Conservation (phyloP, 2,888 invertebrate genomes). For the Cheilosia impressa region DNA sequence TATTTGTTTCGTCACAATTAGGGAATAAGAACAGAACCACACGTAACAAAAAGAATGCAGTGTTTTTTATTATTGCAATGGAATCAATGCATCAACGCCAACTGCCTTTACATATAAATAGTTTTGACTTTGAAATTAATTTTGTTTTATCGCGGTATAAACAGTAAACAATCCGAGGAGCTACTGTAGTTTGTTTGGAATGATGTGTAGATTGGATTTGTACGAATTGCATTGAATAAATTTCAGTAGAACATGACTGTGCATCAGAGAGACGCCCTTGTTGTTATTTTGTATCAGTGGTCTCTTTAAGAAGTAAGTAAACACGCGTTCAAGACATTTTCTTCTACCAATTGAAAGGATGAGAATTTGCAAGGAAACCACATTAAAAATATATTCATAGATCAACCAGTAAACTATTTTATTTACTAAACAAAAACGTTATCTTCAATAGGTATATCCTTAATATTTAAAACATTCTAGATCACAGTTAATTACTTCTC, state of each 20-base stretch:
- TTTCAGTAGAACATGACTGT: constrained; percentile 18
- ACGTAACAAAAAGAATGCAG: neutral
- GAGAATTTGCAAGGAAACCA: neutral
- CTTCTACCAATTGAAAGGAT: no score
- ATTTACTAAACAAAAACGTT: neutral
- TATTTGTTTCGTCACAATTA: neutral
- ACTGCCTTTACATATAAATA: neutral
- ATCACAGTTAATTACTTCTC: constrained; percentile 41
- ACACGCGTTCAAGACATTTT: no score
- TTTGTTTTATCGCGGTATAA: neutral
- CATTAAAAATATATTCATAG: no score
- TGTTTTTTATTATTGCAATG: constrained; percentile 2
- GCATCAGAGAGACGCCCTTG: neutral
- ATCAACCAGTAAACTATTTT: no score
- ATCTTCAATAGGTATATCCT: neutral
- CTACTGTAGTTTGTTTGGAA: constrained; percentile 13
- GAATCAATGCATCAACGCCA: neutral
- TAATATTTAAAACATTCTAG: neutral
- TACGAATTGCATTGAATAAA: constrained; percentile 46
- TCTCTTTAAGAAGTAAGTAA: no score
- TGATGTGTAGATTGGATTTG: constrained; percentile 10
- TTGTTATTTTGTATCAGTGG: neutral
- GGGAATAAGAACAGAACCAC: neutral
- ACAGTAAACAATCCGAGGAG: neutral
- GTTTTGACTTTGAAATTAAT: constrained; percentile 4